Conservation (phyloP, 2,113 vertebrate species). For the Poecilia latipinna region DNA sequence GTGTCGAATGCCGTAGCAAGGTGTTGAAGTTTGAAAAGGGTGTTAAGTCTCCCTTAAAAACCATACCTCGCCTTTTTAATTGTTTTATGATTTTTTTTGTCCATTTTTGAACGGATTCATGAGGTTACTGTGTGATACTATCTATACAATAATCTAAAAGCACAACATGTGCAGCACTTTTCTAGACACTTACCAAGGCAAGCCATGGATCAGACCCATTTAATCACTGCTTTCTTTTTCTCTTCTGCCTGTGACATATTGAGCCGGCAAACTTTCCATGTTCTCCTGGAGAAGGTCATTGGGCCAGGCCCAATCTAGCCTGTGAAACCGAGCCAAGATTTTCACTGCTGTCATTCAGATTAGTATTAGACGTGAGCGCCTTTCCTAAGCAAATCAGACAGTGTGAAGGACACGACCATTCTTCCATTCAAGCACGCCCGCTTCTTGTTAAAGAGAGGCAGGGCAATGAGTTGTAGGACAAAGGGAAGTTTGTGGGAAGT, state of each 20-base stretch:
- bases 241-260: constrained; percentile 70
- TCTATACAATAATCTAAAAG: constrained; percentile 49
- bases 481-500: constrained; percentile 68
- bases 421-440: constrained; percentile 69
- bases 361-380: constrained; percentile 77
- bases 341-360: constrained; percentile 79
- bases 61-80: not conserved
- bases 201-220: constrained; percentile 52
- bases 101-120: constrained; percentile 11
- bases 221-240: constrained; percentile 67
- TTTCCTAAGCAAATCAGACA: constrained; percentile 80
- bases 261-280: constrained; percentile 76
- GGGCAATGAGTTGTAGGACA: constrained; percentile 71
- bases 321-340: constrained; percentile 82
- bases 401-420: constrained; percentile 80
- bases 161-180: constrained; percentile 37
- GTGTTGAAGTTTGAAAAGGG: not conserved
- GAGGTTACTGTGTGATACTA: constrained; percentile 36
- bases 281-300: constrained; percentile 76
- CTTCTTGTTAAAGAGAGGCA: constrained; percentile 69
- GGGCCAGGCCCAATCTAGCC: constrained; percentile 77
- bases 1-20: not conserved
- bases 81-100: constrained; percentile 3
- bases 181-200: constrained; percentile 58
- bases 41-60: not conserved